phyloP scores from a whole-genome alignment of 2,113 vertebrate genomes.

The Pleuronectes platessa region DNA sequence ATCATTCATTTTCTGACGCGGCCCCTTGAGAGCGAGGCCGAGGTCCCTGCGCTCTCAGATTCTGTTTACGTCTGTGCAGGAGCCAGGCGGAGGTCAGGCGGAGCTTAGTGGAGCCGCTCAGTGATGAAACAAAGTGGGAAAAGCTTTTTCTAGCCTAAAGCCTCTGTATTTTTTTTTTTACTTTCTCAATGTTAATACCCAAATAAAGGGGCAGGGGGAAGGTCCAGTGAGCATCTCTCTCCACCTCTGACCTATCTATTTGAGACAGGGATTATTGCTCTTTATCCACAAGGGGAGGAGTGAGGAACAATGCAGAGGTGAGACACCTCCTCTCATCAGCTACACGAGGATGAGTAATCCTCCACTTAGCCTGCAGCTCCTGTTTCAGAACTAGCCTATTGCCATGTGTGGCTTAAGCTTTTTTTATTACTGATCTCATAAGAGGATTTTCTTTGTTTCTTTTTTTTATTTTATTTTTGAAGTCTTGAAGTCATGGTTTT shows the following conservation, averaged over 20 bases:
- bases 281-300: slow-evolving; percentile 34
- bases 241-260: slow-evolving; percentile 59
- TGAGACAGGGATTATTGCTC: slow-evolving; percentile 54
- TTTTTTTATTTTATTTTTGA: slow-evolving; percentile 26
- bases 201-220: slow-evolving; percentile 46
- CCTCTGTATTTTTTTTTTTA: slow-evolving; percentile 21
- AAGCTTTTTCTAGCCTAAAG: slow-evolving; percentile 57
- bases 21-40: slow-evolving; percentile 29
- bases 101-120: slow-evolving; percentile 46
- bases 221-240: slow-evolving; percentile 44
- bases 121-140: slow-evolving; percentile 51
- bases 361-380: slow-evolving; percentile 72
- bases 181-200: slow-evolving; percentile 55
- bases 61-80: slow-evolving; percentile 28
- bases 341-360: slow-evolving; percentile 72
- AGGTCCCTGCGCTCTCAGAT: slow-evolving; percentile 34
- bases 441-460: slow-evolving; percentile 69
- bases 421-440: slow-evolving; percentile 62
- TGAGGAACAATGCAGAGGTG: slow-evolving; percentile 42
- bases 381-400: slow-evolving; percentile 76
- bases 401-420: slow-evolving; percentile 80
- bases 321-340: slow-evolving; percentile 71
- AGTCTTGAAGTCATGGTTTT: slow-evolving; percentile 66
- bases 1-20: background rate
- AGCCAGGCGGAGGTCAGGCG: slow-evolving; percentile 43